Percentiles rank a stretch among this genome's conserved stretches.
These are phyloP conservation scores for Nesometra sesokonis DNA, from an alignment of 35 echinoderm and acorn worm species.

Conservation along the genomic window DNA sequence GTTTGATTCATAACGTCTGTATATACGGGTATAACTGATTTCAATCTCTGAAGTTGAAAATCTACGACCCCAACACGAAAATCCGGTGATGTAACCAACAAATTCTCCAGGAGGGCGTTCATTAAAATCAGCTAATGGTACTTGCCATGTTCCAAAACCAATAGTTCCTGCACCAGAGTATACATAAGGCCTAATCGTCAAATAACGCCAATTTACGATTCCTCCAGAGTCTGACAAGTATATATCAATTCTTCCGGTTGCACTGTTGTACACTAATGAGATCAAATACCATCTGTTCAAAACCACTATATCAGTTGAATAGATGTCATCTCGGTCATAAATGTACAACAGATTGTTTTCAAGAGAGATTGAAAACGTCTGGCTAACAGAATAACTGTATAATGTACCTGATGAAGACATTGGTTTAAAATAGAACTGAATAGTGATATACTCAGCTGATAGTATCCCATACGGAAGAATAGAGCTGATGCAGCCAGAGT, in stretches of 20 bases:
- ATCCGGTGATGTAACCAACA: conserved; percentile 42
- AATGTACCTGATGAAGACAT: conserved; percentile 32
- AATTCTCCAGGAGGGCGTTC: conserved; percentile 25
- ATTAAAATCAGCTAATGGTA: conserved; percentile 32
- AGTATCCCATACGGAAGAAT: conserved; percentile 15
- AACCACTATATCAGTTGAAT: conserved; percentile 34
- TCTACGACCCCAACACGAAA: conserved; percentile 31
- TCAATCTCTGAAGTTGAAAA: conserved; percentile 39
- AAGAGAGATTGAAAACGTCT: conserved; percentile 44
- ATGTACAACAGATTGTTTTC: conserved; percentile 34
- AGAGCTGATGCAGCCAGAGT: conserved; percentile 34
- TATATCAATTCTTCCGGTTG: conserved; percentile 29
- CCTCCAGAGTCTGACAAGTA: conserved; percentile 33
- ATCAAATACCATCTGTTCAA: conserved; percentile 57
- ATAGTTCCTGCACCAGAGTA: conserved; percentile 41
- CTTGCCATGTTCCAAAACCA: conserved; percentile 70
- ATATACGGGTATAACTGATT: conserved; percentile 23
- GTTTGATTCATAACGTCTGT: conserved; percentile 15
- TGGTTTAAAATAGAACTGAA: conserved; percentile 48
- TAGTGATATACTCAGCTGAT: conserved; percentile 10
- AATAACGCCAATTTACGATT: conserved; percentile 16
- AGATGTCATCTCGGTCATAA: conserved; percentile 19
- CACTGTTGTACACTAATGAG: conserved; percentile 30
- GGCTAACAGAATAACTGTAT: conserved; percentile 29
- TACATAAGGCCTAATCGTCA: conserved; percentile 15